Percentiles rank a stretch among this genome's conserved stretches.
These are phyloP conservation scores for Drosophila cyrtoloma DNA, from an alignment of 2,888 invertebrate genomes.

Conservation along the genomic window DNA sequence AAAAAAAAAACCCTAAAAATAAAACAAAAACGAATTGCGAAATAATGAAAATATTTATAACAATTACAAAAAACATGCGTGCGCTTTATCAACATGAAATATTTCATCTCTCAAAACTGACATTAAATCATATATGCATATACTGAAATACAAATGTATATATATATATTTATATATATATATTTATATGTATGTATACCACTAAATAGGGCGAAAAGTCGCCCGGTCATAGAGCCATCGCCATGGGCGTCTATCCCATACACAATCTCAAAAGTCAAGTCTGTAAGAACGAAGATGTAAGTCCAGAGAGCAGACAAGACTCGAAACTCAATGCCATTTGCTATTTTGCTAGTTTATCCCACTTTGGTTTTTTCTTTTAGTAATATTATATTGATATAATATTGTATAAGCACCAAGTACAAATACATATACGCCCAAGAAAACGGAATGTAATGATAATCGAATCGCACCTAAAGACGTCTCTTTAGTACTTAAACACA, in stretches of 20 bases:
- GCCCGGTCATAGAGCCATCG: constrained; percentile 95
- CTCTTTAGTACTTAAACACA: constrained; percentile 3
- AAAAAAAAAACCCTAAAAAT: constrained; percentile 21
- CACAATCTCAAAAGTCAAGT: constrained; percentile 95
- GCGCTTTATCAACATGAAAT: constrained; percentile 76
- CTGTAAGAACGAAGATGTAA: constrained; percentile 95
- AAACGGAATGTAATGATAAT: constrained; percentile 46
- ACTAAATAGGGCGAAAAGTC: constrained; percentile 92
- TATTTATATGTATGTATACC: constrained; percentile 26
- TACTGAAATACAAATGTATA: constrained; percentile 31
- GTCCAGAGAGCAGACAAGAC: constrained; percentile 84
- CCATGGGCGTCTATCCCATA: constrained; percentile 96
- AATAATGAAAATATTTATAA: constrained; percentile 21
- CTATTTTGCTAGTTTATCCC: constrained; percentile 47
- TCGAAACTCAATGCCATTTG: constrained; percentile 29
- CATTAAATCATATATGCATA: constrained; percentile 48
- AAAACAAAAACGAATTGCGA: background rate
- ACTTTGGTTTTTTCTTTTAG: constrained; percentile 24
- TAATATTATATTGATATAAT: constrained; percentile 25
- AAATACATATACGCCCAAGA: constrained; percentile 18
- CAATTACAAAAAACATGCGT: constrained; percentile 53
- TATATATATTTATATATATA: constrained; percentile 38
- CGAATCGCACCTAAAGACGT: constrained; percentile 43
- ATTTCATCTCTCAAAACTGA: constrained; percentile 50
- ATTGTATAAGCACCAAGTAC: constrained; percentile 23